A percentile compares a stretch with the other conserved stretches of the same genome.
phyloP scores from a whole-genome alignment of 2,888 invertebrate genomes.

The Philopedon plagiatum region DNA sequence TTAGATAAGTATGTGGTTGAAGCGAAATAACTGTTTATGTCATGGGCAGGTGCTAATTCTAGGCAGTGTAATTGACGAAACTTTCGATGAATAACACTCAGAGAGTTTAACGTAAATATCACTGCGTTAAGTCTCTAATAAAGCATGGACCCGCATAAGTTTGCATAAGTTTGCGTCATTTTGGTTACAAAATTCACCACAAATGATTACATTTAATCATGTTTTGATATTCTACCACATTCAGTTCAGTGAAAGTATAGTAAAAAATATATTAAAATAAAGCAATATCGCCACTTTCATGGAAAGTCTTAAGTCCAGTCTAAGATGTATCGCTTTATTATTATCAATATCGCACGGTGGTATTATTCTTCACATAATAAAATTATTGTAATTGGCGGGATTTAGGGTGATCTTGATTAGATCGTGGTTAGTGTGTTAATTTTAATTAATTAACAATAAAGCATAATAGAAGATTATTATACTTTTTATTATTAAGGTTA shows the following conservation, averaged over 20 bases:
- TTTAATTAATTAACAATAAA: not conserved
- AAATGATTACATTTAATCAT: slow-evolving; percentile 6
- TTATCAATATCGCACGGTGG: not conserved
- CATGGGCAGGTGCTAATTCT: too few species aligned
- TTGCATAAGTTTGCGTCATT: not conserved
- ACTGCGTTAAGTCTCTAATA: not conserved
- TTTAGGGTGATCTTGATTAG: not conserved
- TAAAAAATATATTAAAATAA: too few species aligned
- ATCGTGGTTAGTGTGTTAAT: not conserved
- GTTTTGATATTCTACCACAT: not conserved
- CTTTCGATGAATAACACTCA: too few species aligned
- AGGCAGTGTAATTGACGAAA: too few species aligned
- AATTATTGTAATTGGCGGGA: not conserved
- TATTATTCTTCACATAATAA: not conserved
- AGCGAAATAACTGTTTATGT: too few species aligned
- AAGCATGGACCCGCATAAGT: not conserved
- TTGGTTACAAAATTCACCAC: slow-evolving; percentile 2
- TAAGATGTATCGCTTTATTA: not conserved
- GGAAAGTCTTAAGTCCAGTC: not conserved
- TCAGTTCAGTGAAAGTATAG: not conserved
- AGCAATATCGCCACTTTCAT: too few species aligned
- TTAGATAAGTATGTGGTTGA: too few species aligned
- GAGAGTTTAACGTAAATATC: too few species aligned
- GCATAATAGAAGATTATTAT: not conserved
- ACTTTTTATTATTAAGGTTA: slow-evolving; percentile 11